Percentiles rank a stretch among this genome's conserved stretches.
Conservation (phyloP, 2,797 vertebrate species). For the Eutrigla gurnardus region DNA sequence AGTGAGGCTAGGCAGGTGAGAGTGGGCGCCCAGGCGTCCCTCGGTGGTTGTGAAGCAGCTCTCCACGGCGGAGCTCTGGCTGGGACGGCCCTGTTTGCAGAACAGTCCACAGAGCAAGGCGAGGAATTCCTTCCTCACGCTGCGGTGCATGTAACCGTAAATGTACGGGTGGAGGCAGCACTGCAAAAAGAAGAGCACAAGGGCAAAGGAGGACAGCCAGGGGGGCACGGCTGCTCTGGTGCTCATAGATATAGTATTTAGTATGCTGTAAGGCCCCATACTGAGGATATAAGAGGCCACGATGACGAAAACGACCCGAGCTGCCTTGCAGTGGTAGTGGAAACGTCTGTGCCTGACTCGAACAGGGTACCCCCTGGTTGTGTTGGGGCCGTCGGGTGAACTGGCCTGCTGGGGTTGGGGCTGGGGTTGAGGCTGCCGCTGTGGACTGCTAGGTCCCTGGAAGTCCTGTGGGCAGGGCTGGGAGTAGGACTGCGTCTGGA, state of each 20-base stretch:
- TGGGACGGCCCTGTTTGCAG: conserved; percentile 79
- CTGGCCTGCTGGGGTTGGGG: conserved; percentile 56
- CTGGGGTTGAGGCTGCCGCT: conserved; percentile 56
- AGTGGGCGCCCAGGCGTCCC: conserved; percentile 72
- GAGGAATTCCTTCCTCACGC: conserved; percentile 90
- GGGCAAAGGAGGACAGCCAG: conserved; percentile 87
- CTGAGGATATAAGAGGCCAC: conserved; percentile 91
- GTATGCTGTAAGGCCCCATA: conserved; percentile 90
- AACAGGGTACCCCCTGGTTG: conserved; percentile 76
- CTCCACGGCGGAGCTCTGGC: conserved; percentile 81
- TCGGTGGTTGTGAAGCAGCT: conserved; percentile 87
- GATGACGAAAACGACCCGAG: conserved; percentile 91
- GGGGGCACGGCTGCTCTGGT: conserved; percentile 80
- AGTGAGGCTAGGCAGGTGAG: conserved; percentile 78
- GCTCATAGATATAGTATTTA: conserved; percentile 87
- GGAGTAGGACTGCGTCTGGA: conserved; percentile 80
- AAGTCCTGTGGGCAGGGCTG: conserved; percentile 74
- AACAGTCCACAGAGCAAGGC: conserved; percentile 85
- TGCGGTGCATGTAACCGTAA: conserved; percentile 93
- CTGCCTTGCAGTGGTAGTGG: conserved; percentile 92
- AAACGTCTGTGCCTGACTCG: conserved; percentile 84
- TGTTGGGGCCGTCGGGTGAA: conserved; percentile 66
- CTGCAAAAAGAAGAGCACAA: conserved; percentile 92
- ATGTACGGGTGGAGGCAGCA: conserved; percentile 92
- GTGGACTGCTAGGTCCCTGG: conserved; percentile 72